These are phyloP conservation scores for Nasonia longicornis DNA, from an alignment of 1,140 invertebrate species.

Conservation along the genomic window DNA sequence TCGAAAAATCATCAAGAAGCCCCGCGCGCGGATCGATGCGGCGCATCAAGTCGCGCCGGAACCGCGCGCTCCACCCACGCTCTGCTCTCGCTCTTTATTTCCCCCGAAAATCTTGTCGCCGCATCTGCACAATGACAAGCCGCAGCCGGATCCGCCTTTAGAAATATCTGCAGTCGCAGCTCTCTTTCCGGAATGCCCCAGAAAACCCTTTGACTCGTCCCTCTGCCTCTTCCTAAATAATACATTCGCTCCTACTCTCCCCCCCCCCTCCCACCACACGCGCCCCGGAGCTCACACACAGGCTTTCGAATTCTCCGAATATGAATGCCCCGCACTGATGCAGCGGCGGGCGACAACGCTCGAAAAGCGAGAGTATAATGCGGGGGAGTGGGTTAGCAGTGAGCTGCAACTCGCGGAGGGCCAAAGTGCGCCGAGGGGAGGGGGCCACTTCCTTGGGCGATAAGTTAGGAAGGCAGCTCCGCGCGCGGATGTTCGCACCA, in stretches of 20 bases:
- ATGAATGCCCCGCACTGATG: conserved; percentile 14
- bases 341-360: background rate
- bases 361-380: background rate
- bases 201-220: conserved; percentile 21
- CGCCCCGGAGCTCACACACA: background rate
- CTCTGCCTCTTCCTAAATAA: conserved; percentile 14
- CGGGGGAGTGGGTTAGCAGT: conserved; percentile 5
- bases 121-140: conserved; percentile 36
- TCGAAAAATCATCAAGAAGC: conserved; percentile 33
- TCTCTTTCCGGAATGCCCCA: background rate
- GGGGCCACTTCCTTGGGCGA: conserved; percentile 57
- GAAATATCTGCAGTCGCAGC: conserved; percentile 38
- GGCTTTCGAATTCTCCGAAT: conserved; percentile 11
- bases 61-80: background rate
- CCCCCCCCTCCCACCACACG: background rate
- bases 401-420: background rate
- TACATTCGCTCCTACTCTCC: background rate
- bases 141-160: conserved; percentile 29
- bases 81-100: conserved; percentile 25
- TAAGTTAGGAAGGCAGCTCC: conserved; percentile 55
- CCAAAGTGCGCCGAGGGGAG: conserved; percentile 42
- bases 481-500: conserved; percentile 60
- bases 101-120: conserved; percentile 17
- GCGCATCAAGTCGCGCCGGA: conserved; percentile 6
- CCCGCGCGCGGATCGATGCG: background rate